Conservation (phyloP, 2,113 vertebrate species). For the Lynx canadensis region DNA sequence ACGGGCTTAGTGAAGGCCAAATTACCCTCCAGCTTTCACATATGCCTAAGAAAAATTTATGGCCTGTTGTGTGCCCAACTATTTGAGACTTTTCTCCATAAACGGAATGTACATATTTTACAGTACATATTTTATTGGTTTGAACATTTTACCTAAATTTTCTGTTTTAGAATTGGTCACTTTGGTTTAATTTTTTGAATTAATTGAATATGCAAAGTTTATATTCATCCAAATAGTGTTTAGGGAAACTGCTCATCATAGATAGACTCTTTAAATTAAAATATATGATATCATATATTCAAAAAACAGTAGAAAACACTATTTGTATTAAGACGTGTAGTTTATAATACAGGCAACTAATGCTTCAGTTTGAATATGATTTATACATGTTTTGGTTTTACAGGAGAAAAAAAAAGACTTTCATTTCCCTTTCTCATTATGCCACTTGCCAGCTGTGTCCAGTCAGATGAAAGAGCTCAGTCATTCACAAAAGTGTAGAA, state of each 20-base stretch:
- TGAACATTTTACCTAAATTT: conserved; percentile 6
- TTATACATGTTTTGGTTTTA: conserved; percentile 66
- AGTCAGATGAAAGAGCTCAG: conserved; percentile 79
- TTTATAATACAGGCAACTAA: background rate
- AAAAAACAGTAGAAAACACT: conserved; percentile 27
- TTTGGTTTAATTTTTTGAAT: conserved; percentile 27
- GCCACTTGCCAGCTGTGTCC: conserved; percentile 71
- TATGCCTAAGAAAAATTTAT: background rate
- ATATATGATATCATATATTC: background rate
- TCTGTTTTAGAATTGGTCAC: conserved; percentile 2
- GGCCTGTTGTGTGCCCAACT: background rate
- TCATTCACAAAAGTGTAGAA: conserved; percentile 77
- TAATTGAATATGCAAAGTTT: conserved; percentile 9
- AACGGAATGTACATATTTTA: background rate
- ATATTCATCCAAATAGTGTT: conserved; percentile 9
- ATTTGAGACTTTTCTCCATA: conserved; percentile 6
- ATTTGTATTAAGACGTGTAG: background rate
- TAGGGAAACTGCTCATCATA: background rate
- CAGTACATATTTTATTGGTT: background rate
- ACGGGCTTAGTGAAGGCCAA: background rate
- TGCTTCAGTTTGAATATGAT: conserved; percentile 48
- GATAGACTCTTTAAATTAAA: conserved; percentile 31
- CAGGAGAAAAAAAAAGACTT: conserved; percentile 53
- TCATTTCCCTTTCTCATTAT: conserved; percentile 77
- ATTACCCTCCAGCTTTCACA: background rate